A percentile compares a stretch with the other conserved stretches of the same genome.
Conservation (phyloP, 2,113 vertebrate genomes). For the Oplegnathus fasciatus region DNA sequence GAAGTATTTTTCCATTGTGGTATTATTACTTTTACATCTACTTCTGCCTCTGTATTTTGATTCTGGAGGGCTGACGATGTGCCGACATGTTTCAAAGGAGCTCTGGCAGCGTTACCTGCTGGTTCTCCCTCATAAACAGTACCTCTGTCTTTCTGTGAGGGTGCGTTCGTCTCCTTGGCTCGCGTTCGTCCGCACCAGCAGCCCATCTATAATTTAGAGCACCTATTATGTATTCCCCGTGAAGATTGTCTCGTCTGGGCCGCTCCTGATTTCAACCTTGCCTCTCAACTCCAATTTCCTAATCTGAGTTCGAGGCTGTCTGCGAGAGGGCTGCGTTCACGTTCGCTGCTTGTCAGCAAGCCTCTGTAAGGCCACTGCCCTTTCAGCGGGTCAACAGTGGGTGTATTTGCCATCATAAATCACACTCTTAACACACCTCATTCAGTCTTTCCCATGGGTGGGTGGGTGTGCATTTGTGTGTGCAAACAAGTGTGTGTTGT, state of each 20-base stretch:
- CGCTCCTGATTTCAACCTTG: constrained; percentile 41
- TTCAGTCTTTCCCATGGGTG: constrained; percentile 47
- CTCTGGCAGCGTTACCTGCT: background rate
- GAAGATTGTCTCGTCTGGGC: constrained; percentile 63
- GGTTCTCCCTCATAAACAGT: background rate
- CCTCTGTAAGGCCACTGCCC: constrained; percentile 7
- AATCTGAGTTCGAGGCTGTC: constrained; percentile 3
- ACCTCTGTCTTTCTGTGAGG: background rate
- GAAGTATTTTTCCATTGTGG: background rate
- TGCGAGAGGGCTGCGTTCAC: constrained; percentile 8
- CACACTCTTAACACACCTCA: constrained; percentile 50
- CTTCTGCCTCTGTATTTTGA: background rate
- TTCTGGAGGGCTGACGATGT: background rate
- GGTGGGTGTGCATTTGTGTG: constrained; percentile 17
- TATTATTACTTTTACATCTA: background rate
- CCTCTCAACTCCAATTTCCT: constrained; percentile 52
- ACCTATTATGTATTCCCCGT: constrained; percentile 64
- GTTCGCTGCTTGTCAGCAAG: constrained; percentile 9
- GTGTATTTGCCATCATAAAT: constrained; percentile 58
- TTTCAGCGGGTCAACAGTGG: constrained; percentile 44
- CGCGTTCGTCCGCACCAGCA: background rate
- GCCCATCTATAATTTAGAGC: constrained; percentile 70
- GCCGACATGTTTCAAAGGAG: background rate
- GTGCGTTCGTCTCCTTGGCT: too few relatives aligned
- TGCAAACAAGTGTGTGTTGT: constrained; percentile 50